phyloP scores from a whole-genome alignment of 2,888 invertebrate species.

The Spatulosminthurus flaviceps region DNA sequence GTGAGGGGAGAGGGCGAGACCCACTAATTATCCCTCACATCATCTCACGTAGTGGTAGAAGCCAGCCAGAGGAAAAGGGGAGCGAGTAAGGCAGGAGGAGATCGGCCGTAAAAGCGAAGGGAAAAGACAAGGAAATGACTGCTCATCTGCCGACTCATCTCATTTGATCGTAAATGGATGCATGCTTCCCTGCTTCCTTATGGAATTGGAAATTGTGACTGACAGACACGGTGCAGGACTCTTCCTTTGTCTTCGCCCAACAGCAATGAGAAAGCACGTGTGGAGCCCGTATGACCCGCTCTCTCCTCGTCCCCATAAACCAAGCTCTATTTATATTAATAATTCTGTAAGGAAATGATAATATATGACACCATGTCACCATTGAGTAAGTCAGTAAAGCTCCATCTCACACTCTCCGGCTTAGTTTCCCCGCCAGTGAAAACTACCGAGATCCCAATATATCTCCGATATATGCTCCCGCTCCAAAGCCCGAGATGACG shows the following conservation, averaged over 20 bases:
- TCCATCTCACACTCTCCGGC: neutral
- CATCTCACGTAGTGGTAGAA: neutral
- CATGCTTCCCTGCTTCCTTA: constrained; percentile 39
- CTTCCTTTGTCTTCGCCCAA: neutral
- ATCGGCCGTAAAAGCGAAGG: constrained; percentile 6
- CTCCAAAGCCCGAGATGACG: constrained; percentile 28
- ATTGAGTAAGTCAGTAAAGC: constrained; percentile 12
- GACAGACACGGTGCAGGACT: constrained; percentile 42
- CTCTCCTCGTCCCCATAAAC: neutral
- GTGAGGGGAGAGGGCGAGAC: neutral
- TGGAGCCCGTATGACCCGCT: no score
- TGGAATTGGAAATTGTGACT: constrained; percentile 48
- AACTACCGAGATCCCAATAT: neutral
- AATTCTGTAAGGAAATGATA: constrained; percentile 23
- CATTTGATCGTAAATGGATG: constrained; percentile 47
- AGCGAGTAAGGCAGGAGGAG: constrained; percentile 3
- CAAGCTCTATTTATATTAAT: neutral
- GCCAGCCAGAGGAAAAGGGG: neutral
- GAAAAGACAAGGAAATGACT: neutral
- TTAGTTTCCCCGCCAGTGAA: neutral
- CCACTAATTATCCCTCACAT: neutral
- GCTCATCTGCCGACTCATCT: constrained; percentile 44
- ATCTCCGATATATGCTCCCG: no score
- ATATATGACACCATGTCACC: constrained; percentile 25
- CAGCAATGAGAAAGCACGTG: neutral